Evolutionary conservation across 2,113 vertebrate species (phyloP).

Genomic region (Scophthalmus maximus): DNA sequence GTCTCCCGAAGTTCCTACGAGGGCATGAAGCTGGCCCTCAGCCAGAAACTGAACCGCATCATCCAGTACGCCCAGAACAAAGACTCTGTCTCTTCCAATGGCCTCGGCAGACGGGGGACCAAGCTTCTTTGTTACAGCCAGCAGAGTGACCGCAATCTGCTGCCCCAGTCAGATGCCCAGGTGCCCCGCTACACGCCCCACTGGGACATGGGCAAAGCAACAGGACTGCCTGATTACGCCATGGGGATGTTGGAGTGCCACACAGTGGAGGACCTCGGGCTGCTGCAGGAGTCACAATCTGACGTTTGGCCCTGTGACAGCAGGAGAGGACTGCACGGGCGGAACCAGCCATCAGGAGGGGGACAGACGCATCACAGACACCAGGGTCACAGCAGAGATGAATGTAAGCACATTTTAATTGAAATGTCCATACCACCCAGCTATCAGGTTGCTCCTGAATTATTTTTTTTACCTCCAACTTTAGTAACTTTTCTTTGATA

Average conservation of each 20-base stretch:
- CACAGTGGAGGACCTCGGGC: slow-evolving; percentile 75
- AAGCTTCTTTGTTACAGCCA: slow-evolving; percentile 90
- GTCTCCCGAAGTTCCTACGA: slow-evolving; percentile 91
- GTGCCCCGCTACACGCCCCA: slow-evolving; percentile 92
- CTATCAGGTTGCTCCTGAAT: too few species aligned
- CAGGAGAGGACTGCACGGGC: slow-evolving; percentile 67
- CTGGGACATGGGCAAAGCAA: slow-evolving; percentile 82
- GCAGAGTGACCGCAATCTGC: slow-evolving; percentile 86
- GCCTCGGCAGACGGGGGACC: slow-evolving; percentile 80
- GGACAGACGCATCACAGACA: slow-evolving; percentile 46
- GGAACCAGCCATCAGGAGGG: slow-evolving; percentile 59
- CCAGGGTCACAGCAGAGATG: slow-evolving; percentile 84
- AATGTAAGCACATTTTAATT: slow-evolving; percentile 82
- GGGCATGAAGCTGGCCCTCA: slow-evolving; percentile 93
- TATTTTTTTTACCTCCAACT: too few species aligned
- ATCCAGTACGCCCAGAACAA: slow-evolving; percentile 97
- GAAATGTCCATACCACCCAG: too few species aligned
- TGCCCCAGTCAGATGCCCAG: slow-evolving; percentile 90
- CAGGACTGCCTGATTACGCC: slow-evolving; percentile 80
- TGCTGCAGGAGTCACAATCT: slow-evolving; percentile 78
- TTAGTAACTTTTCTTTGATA: too few species aligned
- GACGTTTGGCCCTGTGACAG: slow-evolving; percentile 80
- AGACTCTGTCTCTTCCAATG: slow-evolving; percentile 83
- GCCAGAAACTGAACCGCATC: slow-evolving; percentile 94
- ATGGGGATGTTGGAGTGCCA: slow-evolving; percentile 84